Conservation (phyloP, 2,113 vertebrate species). For the Saccopteryx leptura region DNA sequence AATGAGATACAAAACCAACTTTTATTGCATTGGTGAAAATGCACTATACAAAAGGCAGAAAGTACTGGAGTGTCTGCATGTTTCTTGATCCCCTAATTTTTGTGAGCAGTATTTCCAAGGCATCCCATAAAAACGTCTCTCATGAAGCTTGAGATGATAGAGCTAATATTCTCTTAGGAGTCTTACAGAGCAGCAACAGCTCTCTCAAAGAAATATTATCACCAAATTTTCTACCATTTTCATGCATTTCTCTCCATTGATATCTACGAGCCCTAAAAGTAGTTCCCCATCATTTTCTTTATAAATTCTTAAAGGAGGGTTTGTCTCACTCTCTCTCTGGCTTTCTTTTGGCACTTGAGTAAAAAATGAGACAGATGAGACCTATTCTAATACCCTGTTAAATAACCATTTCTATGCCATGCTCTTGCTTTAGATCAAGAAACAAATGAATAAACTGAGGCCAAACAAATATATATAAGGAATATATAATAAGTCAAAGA, state of each 20-base stretch:
- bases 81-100: no score
- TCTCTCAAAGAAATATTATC: slow-evolving; percentile 19
- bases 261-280: neutral
- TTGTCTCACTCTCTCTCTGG: neutral
- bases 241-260: neutral
- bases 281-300: neutral
- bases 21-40: no score
- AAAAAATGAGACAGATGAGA: neutral
- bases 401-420: neutral
- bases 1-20: no score
- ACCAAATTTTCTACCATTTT: neutral
- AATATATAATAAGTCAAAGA: slow-evolving; percentile 34
- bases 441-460: slow-evolving; percentile 25
- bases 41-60: no score
- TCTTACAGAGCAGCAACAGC: neutral
- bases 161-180: neutral
- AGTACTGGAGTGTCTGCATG: no score
- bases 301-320: neutral
- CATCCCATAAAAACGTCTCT: neutral
- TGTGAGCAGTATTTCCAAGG: neutral
- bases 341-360: neutral
- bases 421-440: slow-evolving; percentile 21
- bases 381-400: neutral
- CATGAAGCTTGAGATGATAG: neutral
- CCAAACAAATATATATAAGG: neutral